Percentiles rank a stretch among this genome's conserved stretches.
Conservation (phyloP, 1,140 invertebrate genomes). For the Trichonephila clavipes region DNA sequence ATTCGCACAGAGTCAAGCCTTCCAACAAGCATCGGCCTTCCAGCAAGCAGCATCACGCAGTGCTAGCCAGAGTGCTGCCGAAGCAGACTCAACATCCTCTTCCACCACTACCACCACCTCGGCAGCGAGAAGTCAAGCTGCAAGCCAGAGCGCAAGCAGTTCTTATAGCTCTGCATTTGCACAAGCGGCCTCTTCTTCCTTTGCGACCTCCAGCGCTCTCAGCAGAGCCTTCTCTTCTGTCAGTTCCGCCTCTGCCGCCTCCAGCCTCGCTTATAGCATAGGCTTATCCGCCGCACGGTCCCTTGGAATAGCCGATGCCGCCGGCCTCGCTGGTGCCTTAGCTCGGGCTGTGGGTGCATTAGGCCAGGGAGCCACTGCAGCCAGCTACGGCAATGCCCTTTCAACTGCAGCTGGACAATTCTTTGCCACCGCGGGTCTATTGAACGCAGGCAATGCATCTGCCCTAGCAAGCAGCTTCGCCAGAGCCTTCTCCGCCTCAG, state of each 20-base stretch:
- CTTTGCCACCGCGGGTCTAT: neutral
- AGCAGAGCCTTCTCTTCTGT: neutral
- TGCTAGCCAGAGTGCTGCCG: neutral
- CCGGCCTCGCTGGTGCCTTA: neutral
- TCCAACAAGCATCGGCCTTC: neutral
- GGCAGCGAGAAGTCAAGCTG: neutral
- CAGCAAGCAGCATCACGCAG: neutral
- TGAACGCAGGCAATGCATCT: neutral
- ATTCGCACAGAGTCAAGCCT: neutral
- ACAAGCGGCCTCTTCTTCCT: neutral
- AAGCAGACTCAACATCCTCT: neutral
- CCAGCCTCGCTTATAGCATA: neutral
- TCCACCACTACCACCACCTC: neutral
- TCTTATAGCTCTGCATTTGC: neutral
- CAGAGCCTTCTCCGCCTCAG: neutral
- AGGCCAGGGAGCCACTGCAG: neutral
- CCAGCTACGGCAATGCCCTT: neutral
- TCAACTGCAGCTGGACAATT: neutral
- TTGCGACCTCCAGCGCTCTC: neutral
- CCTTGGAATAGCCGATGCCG: neutral
- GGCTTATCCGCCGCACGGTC: neutral
- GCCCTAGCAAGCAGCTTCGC: neutral
- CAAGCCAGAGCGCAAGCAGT: neutral
- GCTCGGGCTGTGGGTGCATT: neutral
- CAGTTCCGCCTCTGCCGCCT: neutral